Conservation (phyloP, 2,797 vertebrate genomes). For the Falco berigora region DNA sequence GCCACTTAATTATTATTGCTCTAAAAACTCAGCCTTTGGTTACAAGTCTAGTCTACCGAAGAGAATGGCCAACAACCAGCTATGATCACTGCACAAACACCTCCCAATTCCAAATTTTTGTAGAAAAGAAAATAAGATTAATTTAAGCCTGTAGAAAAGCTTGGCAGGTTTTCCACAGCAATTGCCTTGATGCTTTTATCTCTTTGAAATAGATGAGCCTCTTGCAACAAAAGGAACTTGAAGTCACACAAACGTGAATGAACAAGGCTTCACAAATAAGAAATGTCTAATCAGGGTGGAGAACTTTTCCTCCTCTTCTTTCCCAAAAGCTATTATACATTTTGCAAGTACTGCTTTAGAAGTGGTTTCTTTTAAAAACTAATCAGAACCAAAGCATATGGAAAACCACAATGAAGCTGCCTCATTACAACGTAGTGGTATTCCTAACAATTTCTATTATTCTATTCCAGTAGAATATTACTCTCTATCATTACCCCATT, state of each 20-base stretch:
- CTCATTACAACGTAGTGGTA: background rate
- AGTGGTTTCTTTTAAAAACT: background rate
- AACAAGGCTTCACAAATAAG: background rate
- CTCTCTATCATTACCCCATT: background rate
- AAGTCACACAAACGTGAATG: background rate
- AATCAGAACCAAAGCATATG: background rate
- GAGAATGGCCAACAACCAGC: background rate
- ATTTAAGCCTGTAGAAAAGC: slow-evolving; percentile 26
- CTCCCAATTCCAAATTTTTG: background rate
- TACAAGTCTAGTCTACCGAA: background rate
- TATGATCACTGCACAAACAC: background rate
- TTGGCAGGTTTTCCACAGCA: slow-evolving; percentile 22
- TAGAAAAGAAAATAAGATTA: slow-evolving; percentile 1
- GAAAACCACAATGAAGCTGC: background rate
- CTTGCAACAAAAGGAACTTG: slow-evolving; percentile 5
- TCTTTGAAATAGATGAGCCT: slow-evolving; percentile 23
- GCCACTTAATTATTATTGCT: background rate
- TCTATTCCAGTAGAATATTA: background rate
- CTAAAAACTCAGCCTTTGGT: background rate
- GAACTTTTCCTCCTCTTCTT: background rate
- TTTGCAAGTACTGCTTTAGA: background rate
- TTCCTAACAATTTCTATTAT: background rate
- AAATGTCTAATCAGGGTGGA: background rate
- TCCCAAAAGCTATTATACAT: background rate
- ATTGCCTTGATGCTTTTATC: slow-evolving; percentile 9